Evolutionary conservation across 2,888 invertebrate genomes (phyloP), one percentile per base, ranked within the genome.

Genomic region (Apamea crenata): DNA sequence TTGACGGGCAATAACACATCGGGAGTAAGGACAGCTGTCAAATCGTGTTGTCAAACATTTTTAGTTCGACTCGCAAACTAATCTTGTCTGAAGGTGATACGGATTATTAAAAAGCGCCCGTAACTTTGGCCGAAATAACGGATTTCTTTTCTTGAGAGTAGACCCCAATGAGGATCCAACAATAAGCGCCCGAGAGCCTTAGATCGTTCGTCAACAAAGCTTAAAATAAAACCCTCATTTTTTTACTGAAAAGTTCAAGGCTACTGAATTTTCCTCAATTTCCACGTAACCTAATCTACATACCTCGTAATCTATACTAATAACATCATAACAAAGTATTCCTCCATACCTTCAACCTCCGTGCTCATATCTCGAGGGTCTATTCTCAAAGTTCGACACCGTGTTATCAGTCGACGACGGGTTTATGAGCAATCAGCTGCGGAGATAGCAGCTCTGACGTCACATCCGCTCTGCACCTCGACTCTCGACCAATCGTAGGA

Each of bases 371-470:
- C 83, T 85, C 44, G 80, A 82, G 80, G 81, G 87, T 89, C 86
- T 89, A 86, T 88, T 89, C 87, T 87, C 83, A 86, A 88, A 91
- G 88, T 90, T 88, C 86, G 83, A 82, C 83, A 80, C 76, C 83
- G 86, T 91, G 88, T 92, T 92, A 93, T 93, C 92, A 87, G 82
- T 86, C 87, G 87, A 80, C 87, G 89, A 84, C 86, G 89, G 91
- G 92, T 94, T 94, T 95, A 95, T 93, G 94, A 94, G 93, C 94
- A 94, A 93, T 94, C 93, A 93, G 92, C 90, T 87, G 80, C 81
- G 73, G 85, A 91, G 94, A 95, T 94, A 94, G 90, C 90, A 91
- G 88, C 84, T 87, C 88, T 94, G 93, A 93, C 93, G 93, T 93
- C 93, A 94, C 93, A 87, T 93, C 94, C 91, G 85, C 80, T 86